Conservation (phyloP, 2,797 vertebrate genomes). For the Emys orbicularis region DNA sequence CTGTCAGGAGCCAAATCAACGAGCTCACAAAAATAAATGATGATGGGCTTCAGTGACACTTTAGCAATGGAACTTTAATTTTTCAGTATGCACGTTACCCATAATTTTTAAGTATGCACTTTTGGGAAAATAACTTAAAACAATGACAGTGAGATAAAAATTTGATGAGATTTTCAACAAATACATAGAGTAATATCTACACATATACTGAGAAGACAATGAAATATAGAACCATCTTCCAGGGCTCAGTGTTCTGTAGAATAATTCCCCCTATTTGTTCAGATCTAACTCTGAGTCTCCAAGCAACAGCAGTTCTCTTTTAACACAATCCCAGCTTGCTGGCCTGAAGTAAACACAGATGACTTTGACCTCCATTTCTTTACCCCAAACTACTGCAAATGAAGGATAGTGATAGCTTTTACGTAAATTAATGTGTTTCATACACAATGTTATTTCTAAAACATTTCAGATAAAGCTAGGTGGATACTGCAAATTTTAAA, state of each 20-base stretch:
- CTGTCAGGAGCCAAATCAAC: conserved; percentile 1
- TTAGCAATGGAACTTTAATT: neutral
- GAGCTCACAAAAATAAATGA: conserved; percentile 35
- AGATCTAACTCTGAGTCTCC: accelerated
- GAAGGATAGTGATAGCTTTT: conserved; percentile 10
- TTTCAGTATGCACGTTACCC: neutral
- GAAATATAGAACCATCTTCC: neutral
- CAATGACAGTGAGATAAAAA: neutral
- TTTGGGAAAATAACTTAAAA: neutral
- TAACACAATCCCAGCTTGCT: neutral
- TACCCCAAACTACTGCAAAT: neutral
- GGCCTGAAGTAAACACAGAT: neutral
- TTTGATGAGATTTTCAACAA: neutral
- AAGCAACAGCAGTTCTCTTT: neutral
- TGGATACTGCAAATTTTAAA: neutral
- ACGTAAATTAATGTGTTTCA: conserved; percentile 28
- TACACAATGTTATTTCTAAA: conserved; percentile 35
- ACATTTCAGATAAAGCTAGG: conserved; percentile 53
- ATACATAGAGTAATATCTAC: neutral
- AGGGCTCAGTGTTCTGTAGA: accelerated
- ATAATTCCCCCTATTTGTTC: neutral
- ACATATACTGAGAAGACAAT: neutral
- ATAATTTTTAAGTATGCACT: neutral
- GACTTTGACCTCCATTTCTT: conserved; percentile 36
- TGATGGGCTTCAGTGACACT: neutral